These are phyloP conservation scores for Metalampra italica DNA, from an alignment of 2,888 invertebrate genomes.

Conservation along the genomic window DNA sequence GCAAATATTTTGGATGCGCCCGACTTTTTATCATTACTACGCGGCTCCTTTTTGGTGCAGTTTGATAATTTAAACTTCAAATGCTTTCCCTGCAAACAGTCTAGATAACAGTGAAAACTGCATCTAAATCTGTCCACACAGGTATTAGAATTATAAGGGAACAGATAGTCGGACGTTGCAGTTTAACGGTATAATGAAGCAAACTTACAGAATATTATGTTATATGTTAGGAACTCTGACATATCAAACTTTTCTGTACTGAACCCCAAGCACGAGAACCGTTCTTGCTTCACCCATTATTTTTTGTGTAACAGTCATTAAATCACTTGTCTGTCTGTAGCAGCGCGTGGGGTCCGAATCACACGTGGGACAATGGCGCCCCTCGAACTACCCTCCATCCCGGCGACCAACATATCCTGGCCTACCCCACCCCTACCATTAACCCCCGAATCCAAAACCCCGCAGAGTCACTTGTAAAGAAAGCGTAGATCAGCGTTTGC, in stretches of 20 bases:
- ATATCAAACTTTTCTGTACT: not conserved
- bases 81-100: too few relatives aligned
- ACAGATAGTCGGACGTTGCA: too few relatives aligned
- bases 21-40: too few relatives aligned
- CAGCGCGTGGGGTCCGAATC: conserved; percentile 66
- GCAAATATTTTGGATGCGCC: too few relatives aligned
- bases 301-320: conserved; percentile 56
- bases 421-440: conserved; percentile 20
- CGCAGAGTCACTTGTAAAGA: conserved; percentile 15
- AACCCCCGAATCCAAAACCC: conserved; percentile 6
- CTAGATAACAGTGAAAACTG: too few relatives aligned
- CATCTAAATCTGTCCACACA: too few relatives aligned
- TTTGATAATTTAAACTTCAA: too few relatives aligned
- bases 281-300: conserved; percentile 10
- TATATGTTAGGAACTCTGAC: not conserved
- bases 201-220: too few relatives aligned
- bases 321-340: conserved; percentile 56
- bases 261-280: not conserved
- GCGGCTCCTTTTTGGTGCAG: too few relatives aligned
- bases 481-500: conserved; percentile 25
- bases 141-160: too few relatives aligned
- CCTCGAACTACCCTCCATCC: conserved; percentile 41
- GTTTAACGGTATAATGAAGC: too few relatives aligned
- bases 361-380: conserved; percentile 61
- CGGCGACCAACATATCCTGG: conserved; percentile 24